Evolutionary conservation across 1,140 invertebrate species (phyloP), one percentile per base, ranked within the genome.

Genomic region (Pogonomyrmex barbatus): DNA sequence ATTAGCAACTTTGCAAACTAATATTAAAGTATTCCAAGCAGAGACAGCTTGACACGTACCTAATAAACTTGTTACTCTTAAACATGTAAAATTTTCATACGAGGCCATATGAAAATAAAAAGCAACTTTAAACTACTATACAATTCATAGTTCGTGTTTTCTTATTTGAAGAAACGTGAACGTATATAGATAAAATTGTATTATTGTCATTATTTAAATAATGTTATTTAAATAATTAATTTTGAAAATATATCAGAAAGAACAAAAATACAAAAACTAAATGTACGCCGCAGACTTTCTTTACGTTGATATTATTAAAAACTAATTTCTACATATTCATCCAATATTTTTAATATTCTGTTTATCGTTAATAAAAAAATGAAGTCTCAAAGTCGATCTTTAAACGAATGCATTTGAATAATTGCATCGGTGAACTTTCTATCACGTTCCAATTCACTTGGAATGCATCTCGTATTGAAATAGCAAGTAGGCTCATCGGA

Each of bases 1-100:
- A 87, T 88, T 84, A 87, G 79, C 88, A 89, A 88, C 88, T 92
- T 89, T 88, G 47, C 52, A 5, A 87, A 87, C 89, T 90, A 89
- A 92, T 83, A 84, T 90, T 30, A 47, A 82, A 92, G 88, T 90
- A 85, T 90, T 86, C 75, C 73, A n/a, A n/a, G 60, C 75, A 10
- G 86, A 79, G 87, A 90, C 90, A 90, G 79, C 68, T 83, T 83
- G 79, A 73, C 79, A 62, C 79, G 30, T 42, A 50, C 67, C 45
- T 73, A 73, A 82, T 71, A 73, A 82, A 71, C 67, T 82, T 73
- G 68, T 83, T 73, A 47, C 30, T 60, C 8, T 36, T 75, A 70
- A 58, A 60, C 30, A 58, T 56, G 30, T 39, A 60, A 83, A 73
- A 75, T 83, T 83, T 73, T 83, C 47, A 60, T 24, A 60, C 42